phyloP scores from a whole-genome alignment of 2,113 vertebrate genomes.

The Thryonomys swinderianus region DNA sequence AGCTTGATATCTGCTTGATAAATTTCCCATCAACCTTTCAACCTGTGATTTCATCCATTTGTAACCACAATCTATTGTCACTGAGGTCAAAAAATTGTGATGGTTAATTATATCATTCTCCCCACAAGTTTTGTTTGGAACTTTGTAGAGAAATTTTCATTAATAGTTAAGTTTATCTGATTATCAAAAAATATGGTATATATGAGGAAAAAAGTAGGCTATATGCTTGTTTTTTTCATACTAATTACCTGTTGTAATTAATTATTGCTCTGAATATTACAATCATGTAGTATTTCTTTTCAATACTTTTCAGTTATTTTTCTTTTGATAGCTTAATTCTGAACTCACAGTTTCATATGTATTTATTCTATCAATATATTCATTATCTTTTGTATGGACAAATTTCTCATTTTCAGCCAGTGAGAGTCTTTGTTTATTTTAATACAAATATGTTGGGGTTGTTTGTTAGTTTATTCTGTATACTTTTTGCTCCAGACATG shows the following conservation, averaged over 20 bases:
- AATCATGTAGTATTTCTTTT: background rate
- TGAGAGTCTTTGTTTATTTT: background rate
- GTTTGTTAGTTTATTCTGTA: background rate
- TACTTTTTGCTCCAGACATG: background rate
- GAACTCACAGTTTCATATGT: background rate
- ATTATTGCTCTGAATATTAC: background rate
- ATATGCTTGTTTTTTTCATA: background rate
- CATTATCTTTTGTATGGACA: background rate
- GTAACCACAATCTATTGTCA: background rate
- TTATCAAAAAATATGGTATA: background rate
- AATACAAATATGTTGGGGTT: background rate
- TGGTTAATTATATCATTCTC: background rate
- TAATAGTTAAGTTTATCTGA: background rate
- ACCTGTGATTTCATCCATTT: background rate
- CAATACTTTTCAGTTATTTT: too few relatives aligned
- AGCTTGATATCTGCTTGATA: background rate
- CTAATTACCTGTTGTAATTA: background rate
- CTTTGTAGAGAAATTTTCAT: conserved; percentile 3
- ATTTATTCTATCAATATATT: background rate
- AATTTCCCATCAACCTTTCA: background rate
- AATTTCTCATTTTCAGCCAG: background rate
- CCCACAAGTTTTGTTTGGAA: background rate
- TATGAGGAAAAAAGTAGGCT: background rate
- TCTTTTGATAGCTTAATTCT: background rate
- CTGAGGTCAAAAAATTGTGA: background rate